Base-by-base conservation (phyloP, 2,113 vertebrate genomes). In the Ptilonorhynchus violaceus region DNA sequence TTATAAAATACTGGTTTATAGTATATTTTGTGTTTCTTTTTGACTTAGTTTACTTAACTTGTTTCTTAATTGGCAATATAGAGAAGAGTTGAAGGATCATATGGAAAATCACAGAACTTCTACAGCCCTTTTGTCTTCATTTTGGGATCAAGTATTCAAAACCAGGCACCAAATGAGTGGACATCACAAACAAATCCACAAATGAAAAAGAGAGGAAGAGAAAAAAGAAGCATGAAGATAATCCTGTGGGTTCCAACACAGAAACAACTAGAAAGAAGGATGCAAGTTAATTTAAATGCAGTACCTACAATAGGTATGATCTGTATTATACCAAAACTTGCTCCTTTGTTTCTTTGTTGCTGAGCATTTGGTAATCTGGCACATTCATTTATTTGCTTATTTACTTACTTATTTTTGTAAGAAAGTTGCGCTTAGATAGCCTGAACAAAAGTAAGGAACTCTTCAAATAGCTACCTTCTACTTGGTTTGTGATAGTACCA, bases 231-330 rank as follows among this genome's bases (percentile, higher is more conserved):
- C n/a, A 55, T 46, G 84, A 91, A 46, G 58, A 73, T 63, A 39
- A 53, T 82, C n/a, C 30, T 46, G 11, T 53, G 59, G 53, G 20
- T 23, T 69, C 60, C 37, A 67, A 41, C 31, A 31, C 44, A 91
- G 50, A 88, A 66, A 22, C 75, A 41, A 13, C 21, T 18, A 84
- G 77, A 85, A 87, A 75, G 58, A 74, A 91, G 33, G 39, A 27
- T 67, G 41, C 18, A 33, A 91, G 69, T 12, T 97, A 92, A 20
- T 97, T 98, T 91, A 84, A 87, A 46, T 97, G 97, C 75, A 93
- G 91, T 35, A 86, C 96, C 18, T 98, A 96, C 35, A 86, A 95
- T 93, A 98, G 97, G 96, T 98, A 90, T 27, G 21, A 46, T 23
- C 15, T 3, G 2, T 59, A 18, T 56, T 67, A 15, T 5, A 70